Percentiles rank a stretch among this genome's conserved stretches.
These are phyloP conservation scores for Heteromyza rotundicornis DNA, from an alignment of 2,888 invertebrate species.

Conservation along the genomic window DNA sequence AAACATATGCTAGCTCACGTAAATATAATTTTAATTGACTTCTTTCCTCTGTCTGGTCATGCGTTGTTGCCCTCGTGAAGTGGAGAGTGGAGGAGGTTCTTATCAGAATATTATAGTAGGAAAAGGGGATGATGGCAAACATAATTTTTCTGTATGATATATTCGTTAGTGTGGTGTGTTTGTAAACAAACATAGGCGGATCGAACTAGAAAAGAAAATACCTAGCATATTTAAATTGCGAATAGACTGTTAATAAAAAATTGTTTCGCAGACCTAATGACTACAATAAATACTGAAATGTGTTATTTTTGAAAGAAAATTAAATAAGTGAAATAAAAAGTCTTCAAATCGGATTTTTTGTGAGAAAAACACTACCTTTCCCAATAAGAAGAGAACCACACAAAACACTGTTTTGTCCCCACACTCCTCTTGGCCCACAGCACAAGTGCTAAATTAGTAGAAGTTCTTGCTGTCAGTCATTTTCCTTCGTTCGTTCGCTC, in stretches of 20 bases:
- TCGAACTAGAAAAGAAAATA: too few species aligned
- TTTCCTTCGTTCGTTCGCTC: neutral
- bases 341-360: too few species aligned
- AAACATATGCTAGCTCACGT: conserved; percentile 1
- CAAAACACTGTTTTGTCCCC: conserved; percentile 11
- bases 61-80: neutral
- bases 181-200: too few species aligned
- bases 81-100: neutral
- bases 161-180: too few species aligned
- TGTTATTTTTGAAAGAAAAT: too few species aligned
- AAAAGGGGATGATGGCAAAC: too few species aligned
- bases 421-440: neutral
- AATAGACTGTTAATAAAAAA: too few species aligned
- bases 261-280: too few species aligned
- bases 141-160: too few species aligned
- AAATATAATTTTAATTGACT: neutral
- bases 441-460: neutral
- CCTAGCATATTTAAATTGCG: too few species aligned
- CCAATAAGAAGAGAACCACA: conserved; percentile 26
- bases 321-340: too few species aligned
- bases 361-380: conserved; percentile 16
- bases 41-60: neutral
- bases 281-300: too few species aligned
- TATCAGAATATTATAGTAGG: conserved; percentile 8
- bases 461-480: neutral